Evolutionary conservation across 2,797 vertebrate genomes (phyloP), one percentile per base, ranked within the genome.

Genomic region (Hoplostethus atlanticus): DNA sequence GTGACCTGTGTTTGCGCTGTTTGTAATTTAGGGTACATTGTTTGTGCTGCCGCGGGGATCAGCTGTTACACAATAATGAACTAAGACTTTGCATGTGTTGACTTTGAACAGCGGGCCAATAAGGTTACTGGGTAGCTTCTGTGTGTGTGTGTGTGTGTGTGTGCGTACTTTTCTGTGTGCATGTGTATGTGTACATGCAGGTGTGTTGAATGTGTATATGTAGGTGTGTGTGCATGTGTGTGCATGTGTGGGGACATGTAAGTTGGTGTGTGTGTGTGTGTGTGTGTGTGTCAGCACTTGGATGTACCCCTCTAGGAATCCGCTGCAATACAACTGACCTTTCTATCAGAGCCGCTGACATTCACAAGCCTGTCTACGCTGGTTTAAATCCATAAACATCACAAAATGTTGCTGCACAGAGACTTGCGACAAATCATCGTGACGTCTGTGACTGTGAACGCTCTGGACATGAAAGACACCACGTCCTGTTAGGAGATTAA

Each of bases 21-120:
- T 91, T 91, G 85, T 82, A 87, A 92, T 93, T 92, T 89, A 77
- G 80, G 80, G 75, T 89, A 87, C 82, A 87, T 86, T 90, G 84
- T 91, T 91, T 89, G 83, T 65, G 51, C 81, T 84, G 89, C 75
- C 82, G 79, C 71, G 51, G 74, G 76, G 76, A 77, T 74, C 88
- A 64, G 84, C 57, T 80, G 71, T 82, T 82, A 87, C 70, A 64
- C 77, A 84, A 88, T 83, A 90, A 87, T 84, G 73, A 81, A 74
- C 67, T 87, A 85, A 93, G 86, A 85, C 51, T 79, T 87, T 81
- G 77, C 90, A 91, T 84, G 76, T 87, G 83, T 79, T 53, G 53
- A 77, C 80, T 81, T 77, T 83, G 57, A 89, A 80, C 73, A 77
- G 71, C 59, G 79, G 73, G 74, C 72, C 36, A 56, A 57, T 62